phyloP scores from a whole-genome alignment of 30 jellyfish, hydroid and myxozoan species.

The Hydractinia echinata region DNA sequence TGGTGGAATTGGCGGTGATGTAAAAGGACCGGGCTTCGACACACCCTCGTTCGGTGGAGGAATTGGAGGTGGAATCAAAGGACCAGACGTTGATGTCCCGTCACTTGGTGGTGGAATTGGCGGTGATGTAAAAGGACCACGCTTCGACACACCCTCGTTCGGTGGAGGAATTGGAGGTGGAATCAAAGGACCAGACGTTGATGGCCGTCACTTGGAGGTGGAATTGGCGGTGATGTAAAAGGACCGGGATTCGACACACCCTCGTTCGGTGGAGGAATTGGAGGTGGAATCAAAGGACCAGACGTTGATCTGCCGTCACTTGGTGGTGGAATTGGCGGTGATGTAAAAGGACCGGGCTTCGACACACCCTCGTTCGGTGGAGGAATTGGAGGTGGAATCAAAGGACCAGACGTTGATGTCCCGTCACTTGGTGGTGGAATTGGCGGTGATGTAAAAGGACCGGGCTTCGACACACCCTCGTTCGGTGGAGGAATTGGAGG shows the following conservation, averaged over 20 bases:
- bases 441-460: background rate
- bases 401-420: background rate
- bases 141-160: background rate
- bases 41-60: background rate
- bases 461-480: too few species aligned
- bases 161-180: background rate
- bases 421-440: background rate
- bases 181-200: background rate
- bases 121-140: background rate
- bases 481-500: constrained; percentile 9
- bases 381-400: background rate
- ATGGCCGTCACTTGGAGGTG: background rate
- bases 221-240: background rate
- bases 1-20: background rate
- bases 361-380: background rate
- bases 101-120: background rate
- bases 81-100: background rate
- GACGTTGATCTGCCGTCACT: background rate
- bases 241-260: too few species aligned
- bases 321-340: background rate
- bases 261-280: background rate
- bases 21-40: too few species aligned
- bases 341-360: too few species aligned
- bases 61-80: background rate
- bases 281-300: background rate